Evolutionary conservation across 2,888 invertebrate species (phyloP), one percentile per base, ranked within the genome.

Genomic region (Myopa testacea): DNA sequence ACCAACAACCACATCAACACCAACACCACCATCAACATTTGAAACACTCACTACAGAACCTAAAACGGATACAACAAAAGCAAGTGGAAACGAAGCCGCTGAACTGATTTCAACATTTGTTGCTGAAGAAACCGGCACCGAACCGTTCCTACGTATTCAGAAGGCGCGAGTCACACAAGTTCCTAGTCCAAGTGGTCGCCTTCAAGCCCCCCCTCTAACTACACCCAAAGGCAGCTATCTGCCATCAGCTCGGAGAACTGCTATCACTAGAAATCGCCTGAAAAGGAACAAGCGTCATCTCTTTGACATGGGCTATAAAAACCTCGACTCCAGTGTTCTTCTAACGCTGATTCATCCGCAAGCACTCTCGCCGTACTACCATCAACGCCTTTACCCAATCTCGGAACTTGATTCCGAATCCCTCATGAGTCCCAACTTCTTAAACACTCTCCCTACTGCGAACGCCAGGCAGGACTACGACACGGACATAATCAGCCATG

Each of bases 401-500:
- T 45, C 4, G 38, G 78, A 40, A 10, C n/a, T 52, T 62, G 8
- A 77, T 37, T 52, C 67, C 34, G 52, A 55, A 16, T 52, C 74
- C 19, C 34, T 52, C 55, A 62, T 80, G 45, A 86, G 87, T 40
- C 83, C 84, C 34, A 85, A 86, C 38, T 85, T 82, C 19, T 76
- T 87, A 3, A 67, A 62, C 16, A 26, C 74, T 14, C 50, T 80
- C 4, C 71, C 78, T 4, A 76, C 78, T 5, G 72, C 16, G 10
- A 26, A 12, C 14, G 26, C 45, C 10, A 87, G 87, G 50, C 84
- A 85, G n/a, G 85, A 86, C 75, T 85, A 84, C 55, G 87, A 83
- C 85, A 86, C 84, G 62, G 87, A 88, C 79, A 84, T 86, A 7
- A 86, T 87, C 5, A 85, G 87, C 58, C 88, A 89, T 75, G 90